A percentile compares a stretch with the other conserved stretches of the same genome.
Evolutionary conservation across 2,113 vertebrate genomes (phyloP).

Genomic region (Gopherus flavomarginatus): DNA sequence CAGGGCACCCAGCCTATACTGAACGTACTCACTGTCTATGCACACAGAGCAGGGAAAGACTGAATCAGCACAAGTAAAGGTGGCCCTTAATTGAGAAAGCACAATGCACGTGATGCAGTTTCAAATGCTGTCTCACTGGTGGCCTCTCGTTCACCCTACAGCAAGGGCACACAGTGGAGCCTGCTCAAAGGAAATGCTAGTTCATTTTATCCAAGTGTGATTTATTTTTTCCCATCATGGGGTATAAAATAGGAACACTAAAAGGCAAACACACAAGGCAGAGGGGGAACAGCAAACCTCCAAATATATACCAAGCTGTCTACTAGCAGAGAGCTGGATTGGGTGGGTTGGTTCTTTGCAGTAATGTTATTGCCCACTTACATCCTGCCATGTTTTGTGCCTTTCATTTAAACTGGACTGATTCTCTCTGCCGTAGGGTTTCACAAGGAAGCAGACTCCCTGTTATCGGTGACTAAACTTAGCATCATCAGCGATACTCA

Average conservation of each 20-base stretch:
- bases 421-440: constrained; percentile 81
- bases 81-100: not conserved
- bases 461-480: constrained; percentile 88
- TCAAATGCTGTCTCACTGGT: not conserved
- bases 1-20: not conserved
- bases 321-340: not conserved
- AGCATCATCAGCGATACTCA: constrained; percentile 83
- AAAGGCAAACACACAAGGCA: not conserved
- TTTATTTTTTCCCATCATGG: not conserved
- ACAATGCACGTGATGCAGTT: fast-evolving
- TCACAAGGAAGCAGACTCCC: constrained; percentile 88
- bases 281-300: not conserved
- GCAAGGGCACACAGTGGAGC: not conserved
- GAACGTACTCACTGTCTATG: not conserved
- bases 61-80: not conserved
- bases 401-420: not conserved
- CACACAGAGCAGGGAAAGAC: not conserved
- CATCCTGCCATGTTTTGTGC: fast-evolving
- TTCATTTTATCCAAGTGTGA: not conserved
- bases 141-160: not conserved
- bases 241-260: not conserved
- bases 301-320: not conserved
- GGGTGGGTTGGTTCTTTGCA: not conserved
- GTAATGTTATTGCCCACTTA: not conserved
- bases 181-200: not conserved